A percentile compares a stretch with the other conserved stretches of the same genome.
These are phyloP conservation scores for Oncopodura yosiiana DNA, from an alignment of 1,140 invertebrate genomes.

Conservation along the genomic window DNA sequence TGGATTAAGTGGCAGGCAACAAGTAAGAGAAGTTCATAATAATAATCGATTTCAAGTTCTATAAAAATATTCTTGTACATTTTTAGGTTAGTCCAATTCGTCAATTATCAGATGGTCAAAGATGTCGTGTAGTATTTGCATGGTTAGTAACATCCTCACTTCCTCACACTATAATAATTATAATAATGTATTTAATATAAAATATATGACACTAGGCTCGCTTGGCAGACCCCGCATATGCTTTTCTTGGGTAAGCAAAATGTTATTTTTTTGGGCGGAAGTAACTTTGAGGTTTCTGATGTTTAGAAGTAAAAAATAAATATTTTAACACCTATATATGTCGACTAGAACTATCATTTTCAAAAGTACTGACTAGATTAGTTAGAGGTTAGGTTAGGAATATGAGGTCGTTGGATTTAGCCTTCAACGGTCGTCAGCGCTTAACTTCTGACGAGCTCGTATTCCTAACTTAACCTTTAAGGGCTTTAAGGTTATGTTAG, in stretches of 20 bases:
- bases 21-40: conserved; percentile 51
- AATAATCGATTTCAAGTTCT: not conserved
- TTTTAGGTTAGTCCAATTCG: conserved; percentile 85
- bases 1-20: conserved; percentile 90
- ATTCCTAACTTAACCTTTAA: too few species aligned
- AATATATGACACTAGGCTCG: conserved; percentile 51
- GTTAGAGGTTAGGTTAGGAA: too few species aligned
- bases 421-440: too few species aligned
- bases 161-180: conserved; percentile 41
- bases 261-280: too few species aligned
- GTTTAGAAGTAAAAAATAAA: too few species aligned
- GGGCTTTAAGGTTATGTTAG: too few species aligned
- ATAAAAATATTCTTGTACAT: conserved; percentile 5
- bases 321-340: too few species aligned
- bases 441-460: too few species aligned
- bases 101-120: conserved; percentile 94
- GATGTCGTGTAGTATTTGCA: conserved; percentile 96
- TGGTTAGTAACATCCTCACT: conserved; percentile 55
- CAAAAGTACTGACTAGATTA: too few species aligned
- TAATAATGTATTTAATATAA: conserved; percentile 36
- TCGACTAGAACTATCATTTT: too few species aligned
- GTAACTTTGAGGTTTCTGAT: too few species aligned
- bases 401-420: too few species aligned
- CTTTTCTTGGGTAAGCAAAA: conserved; percentile 93
- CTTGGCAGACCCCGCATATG: conserved; percentile 89